Evolutionary conservation across 2,888 invertebrate genomes (phyloP).

Genomic region (Xanthorhoe designata): DNA sequence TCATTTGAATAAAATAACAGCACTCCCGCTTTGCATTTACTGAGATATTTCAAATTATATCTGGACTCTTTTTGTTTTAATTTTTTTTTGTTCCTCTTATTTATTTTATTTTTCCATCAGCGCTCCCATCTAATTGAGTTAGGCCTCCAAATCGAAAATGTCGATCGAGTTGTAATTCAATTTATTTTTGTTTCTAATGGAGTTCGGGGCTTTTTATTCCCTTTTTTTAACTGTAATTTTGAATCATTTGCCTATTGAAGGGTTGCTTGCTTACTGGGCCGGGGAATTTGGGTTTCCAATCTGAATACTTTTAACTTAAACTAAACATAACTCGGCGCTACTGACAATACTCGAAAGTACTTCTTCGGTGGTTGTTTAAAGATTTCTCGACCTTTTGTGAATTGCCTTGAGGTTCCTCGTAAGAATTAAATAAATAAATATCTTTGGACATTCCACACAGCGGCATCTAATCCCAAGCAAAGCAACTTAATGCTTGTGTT

Average conservation of each 20-base stretch:
- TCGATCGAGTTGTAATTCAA: slow-evolving; percentile 85
- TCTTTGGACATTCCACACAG: no score
- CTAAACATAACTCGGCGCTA: slow-evolving; percentile 17
- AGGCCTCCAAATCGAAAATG: slow-evolving; percentile 84
- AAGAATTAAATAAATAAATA: no score
- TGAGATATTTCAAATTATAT: slow-evolving; percentile 86
- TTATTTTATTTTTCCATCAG: slow-evolving; percentile 86
- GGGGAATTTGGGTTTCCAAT: slow-evolving; percentile 50
- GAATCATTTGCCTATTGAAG: slow-evolving; percentile 73
- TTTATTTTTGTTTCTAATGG: slow-evolving; percentile 86
- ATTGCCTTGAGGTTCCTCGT: no score
- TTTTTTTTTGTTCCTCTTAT: slow-evolving; percentile 82
- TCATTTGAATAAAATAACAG: slow-evolving; percentile 86
- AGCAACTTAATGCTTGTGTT: no score
- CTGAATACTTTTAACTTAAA: slow-evolving; percentile 48
- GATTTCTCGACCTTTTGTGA: not conserved
- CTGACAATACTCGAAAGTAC: not conserved
- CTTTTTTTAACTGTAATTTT: slow-evolving; percentile 78
- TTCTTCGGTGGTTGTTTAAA: not conserved
- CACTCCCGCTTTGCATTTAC: slow-evolving; percentile 86
- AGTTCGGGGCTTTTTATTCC: slow-evolving; percentile 75
- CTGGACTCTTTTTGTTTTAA: slow-evolving; percentile 83
- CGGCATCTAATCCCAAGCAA: no score
- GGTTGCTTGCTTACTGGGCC: slow-evolving; percentile 60
- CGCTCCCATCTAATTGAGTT: slow-evolving; percentile 84